Conservation (phyloP, 2,113 vertebrate species). For the Macquaria australasica region DNA sequence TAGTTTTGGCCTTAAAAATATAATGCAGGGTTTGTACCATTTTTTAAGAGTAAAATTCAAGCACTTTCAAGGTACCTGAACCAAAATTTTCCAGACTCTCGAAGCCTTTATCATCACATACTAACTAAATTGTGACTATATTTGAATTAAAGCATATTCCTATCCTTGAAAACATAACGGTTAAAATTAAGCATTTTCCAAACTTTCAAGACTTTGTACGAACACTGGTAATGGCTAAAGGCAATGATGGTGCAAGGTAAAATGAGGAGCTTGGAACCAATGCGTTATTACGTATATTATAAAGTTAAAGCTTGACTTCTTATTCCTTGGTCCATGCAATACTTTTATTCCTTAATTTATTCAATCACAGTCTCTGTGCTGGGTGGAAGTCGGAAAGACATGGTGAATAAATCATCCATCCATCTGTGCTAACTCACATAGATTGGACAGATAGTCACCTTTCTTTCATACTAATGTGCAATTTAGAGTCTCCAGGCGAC, state of each 20-base stretch:
- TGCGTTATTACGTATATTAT: neutral
- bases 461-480: conserved; percentile 7
- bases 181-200: no score
- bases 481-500: conserved; percentile 15
- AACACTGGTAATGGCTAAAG: no score
- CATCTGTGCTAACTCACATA: neutral
- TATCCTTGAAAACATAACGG: no score
- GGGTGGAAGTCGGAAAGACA: neutral
- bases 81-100: no score
- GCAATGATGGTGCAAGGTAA: neutral
- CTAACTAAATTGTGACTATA: no score
- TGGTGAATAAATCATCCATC: neutral
- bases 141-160: no score
- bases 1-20: neutral
- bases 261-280: neutral
- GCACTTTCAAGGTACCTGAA: no score
- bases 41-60: no score
- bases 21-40: no score
- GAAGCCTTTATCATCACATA: no score
- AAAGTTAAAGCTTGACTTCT: neutral
- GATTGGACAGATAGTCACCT: neutral
- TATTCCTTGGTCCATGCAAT: neutral
- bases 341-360: conserved; percentile 1
- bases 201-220: no score
- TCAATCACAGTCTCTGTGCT: neutral